phyloP scores from a whole-genome alignment of 2,888 invertebrate genomes.

The Myathropa florea region DNA sequence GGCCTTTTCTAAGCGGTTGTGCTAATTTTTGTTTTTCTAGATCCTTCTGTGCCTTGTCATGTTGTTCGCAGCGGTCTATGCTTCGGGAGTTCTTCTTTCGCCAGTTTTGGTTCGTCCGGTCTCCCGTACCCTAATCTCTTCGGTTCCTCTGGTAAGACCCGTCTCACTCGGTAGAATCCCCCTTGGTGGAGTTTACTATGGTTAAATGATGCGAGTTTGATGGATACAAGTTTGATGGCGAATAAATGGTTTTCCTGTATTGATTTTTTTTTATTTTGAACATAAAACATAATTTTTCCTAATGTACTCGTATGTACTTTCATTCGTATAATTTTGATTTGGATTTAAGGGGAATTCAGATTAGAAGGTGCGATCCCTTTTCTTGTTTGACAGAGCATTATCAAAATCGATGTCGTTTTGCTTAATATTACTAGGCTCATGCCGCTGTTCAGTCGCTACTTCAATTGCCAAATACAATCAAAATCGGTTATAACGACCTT shows the following conservation, averaged over 20 bases:
- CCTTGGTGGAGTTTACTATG: not conserved
- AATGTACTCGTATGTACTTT: too few species aligned
- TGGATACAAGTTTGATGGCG: not conserved
- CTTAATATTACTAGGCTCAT: too few species aligned
- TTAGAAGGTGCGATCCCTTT: too few species aligned
- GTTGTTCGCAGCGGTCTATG: not conserved
- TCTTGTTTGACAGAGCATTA: too few species aligned
- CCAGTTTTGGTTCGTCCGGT: not conserved
- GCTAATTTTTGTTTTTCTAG: not conserved
- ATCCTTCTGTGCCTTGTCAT: not conserved
- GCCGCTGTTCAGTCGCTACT: too few species aligned
- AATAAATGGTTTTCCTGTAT: not conserved
- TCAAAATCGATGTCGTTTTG: too few species aligned
- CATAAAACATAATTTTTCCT: too few species aligned
- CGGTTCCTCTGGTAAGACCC: not conserved
- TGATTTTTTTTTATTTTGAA: not conserved
- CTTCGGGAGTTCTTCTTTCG: not conserved
- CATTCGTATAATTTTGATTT: too few species aligned
- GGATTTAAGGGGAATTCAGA: too few species aligned
- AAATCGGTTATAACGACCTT: too few species aligned
- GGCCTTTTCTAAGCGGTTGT: not conserved
- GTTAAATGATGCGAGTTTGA: not conserved
- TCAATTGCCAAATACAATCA: too few species aligned
- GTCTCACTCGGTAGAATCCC: not conserved
- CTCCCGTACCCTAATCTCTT: not conserved